Evolutionary conservation across 2,113 vertebrate species (phyloP).

Genomic region (Anthoscopus minutus): DNA sequence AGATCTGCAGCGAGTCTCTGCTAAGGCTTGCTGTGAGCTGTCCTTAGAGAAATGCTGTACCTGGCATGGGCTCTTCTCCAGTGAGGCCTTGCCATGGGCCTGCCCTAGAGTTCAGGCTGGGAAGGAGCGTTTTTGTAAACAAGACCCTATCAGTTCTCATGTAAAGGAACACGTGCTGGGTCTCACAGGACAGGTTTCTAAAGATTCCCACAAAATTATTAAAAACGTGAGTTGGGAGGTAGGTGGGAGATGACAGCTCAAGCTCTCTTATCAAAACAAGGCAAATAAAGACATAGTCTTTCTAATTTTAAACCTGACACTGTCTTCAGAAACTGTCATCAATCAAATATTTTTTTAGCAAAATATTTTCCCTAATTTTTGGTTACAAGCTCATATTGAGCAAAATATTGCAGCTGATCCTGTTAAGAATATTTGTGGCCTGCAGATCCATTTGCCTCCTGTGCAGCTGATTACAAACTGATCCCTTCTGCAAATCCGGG

Average conservation of each 20-base stretch:
- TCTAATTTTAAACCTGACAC: background rate
- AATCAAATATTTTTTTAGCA: background rate
- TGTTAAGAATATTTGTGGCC: background rate
- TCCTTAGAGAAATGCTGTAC: background rate
- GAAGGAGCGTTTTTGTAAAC: background rate
- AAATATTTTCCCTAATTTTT: background rate
- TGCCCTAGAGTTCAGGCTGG: background rate
- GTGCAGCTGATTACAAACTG: background rate
- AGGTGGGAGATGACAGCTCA: background rate
- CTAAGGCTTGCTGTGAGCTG: background rate
- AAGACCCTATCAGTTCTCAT: rapidly evolving
- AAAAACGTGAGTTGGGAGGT: background rate
- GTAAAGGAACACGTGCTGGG: background rate
- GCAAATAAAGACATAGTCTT: background rate
- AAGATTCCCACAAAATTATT: background rate
- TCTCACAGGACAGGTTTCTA: background rate
- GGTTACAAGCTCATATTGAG: background rate
- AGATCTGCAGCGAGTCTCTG: background rate
- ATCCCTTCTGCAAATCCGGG: background rate
- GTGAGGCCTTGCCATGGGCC: background rate
- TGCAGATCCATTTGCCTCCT: background rate
- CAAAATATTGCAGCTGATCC: background rate
- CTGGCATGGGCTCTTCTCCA: background rate
- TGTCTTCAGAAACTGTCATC: background rate
- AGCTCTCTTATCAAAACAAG: background rate